phyloP scores from a whole-genome alignment of 2,797 vertebrate species.

The Leptoclinus maculatus region DNA sequence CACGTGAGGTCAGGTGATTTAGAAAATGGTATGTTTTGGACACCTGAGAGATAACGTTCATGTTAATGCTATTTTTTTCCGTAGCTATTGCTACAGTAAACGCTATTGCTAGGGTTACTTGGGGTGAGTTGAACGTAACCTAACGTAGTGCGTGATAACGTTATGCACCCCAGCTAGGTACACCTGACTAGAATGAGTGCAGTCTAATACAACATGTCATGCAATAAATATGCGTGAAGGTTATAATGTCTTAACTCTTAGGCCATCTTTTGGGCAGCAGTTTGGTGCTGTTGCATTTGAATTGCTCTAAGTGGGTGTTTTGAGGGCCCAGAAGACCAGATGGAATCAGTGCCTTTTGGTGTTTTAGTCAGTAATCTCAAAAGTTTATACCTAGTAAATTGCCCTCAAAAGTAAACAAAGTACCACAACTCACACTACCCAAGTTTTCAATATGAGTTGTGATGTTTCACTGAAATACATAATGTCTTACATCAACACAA shows the following conservation, averaged over 20 bases:
- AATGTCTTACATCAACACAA: not conserved
- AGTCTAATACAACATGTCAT: not conserved
- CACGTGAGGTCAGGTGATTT: rapidly evolving
- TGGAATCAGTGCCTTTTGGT: too few relatives aligned
- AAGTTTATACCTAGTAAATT: not conserved
- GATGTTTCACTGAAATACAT: not conserved
- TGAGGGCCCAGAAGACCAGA: not conserved
- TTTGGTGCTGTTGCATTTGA: not conserved
- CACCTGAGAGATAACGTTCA: not conserved
- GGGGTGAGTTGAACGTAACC: not conserved
- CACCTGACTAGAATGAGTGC: not conserved
- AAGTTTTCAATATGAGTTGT: not conserved
- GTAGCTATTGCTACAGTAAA: not conserved
- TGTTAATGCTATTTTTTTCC: not conserved
- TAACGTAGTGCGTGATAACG: not conserved
- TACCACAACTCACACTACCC: not conserved
- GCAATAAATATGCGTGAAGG: not conserved
- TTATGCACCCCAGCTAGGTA: not conserved
- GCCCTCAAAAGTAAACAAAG: not conserved
- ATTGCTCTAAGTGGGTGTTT: not conserved
- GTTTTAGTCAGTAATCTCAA: not conserved
- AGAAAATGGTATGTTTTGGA: not conserved
- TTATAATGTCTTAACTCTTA: not conserved
- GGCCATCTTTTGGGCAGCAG: not conserved
- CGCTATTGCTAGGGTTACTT: too few relatives aligned